These are phyloP conservation scores for Thrips palmi DNA, from an alignment of 1,140 invertebrate species.

Conservation along the genomic window DNA sequence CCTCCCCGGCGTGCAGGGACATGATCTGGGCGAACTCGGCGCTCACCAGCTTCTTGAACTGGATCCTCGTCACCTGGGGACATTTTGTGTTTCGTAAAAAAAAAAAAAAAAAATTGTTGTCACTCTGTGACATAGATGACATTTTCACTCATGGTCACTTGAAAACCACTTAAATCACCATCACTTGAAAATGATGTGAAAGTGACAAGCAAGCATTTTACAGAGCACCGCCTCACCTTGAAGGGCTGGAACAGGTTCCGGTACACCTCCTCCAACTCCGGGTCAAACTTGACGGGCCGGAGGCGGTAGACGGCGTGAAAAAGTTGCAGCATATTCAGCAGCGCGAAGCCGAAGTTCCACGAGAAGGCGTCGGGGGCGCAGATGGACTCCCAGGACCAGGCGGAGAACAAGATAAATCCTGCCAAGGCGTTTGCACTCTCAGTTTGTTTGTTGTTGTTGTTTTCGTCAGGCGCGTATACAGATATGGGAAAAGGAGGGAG, in stretches of 20 bases:
- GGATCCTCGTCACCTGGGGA: constrained; percentile 44
- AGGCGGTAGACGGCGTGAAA: constrained; percentile 67
- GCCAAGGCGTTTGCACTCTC: constrained; percentile 17
- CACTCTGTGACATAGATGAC: background rate
- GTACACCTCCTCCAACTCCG: constrained; percentile 71
- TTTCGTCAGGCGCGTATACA: no score
- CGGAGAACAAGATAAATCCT: constrained; percentile 66
- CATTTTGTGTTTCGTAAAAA: background rate
- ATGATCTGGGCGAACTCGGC: constrained; percentile 65
- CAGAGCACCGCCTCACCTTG: constrained; percentile 35
- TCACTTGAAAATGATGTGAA: background rate
- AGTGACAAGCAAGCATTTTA: background rate
- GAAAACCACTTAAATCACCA: no score
- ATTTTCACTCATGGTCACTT: constrained; percentile 3
- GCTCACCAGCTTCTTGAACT: constrained; percentile 65
- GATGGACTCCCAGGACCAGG: constrained; percentile 78
- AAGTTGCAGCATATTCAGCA: constrained; percentile 68
- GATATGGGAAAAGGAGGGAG: no score
- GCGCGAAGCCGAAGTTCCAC: constrained; percentile 71
- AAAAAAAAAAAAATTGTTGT: constrained; percentile 5
- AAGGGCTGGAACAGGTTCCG: constrained; percentile 64
- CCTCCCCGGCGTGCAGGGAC: constrained; percentile 67
- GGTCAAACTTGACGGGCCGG: constrained; percentile 67
- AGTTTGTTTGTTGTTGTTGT: no score
- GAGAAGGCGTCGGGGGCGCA: constrained; percentile 77